Evolutionary conservation across 2,797 vertebrate species (phyloP), one percentile per base, ranked within the genome.

Genomic region (Neomorphus geoffroyi): DNA sequence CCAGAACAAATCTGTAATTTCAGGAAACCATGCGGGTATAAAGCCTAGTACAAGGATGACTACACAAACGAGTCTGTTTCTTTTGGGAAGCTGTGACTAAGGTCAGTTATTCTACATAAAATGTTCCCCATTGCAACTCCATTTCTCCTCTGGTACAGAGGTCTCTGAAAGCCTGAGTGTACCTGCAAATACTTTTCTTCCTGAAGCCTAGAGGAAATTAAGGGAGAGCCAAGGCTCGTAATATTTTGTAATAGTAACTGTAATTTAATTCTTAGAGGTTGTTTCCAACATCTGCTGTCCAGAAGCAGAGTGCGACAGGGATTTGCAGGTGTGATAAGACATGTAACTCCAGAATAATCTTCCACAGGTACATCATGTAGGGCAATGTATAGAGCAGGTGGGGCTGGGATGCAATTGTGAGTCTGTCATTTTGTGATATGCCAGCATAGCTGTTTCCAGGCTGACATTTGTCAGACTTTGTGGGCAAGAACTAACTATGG

Each of bases 11-110:
- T 46, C 12, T 61, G 28, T 48, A 27, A 19, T 37, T 84, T 56
- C 15, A 60, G 58, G 37, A 61, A 53, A 57, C 21, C n/a, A 18
- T 1, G 1, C 19, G 45, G 18, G 18, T 61, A 14, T 66, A 27
- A 74, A 86, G 30, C 6, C 19, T 53, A 32, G 24, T 48, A 4
- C n/a, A 33, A 80, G 41, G 46, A 56, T 0, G 2, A 27, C 35
- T 48, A 14, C 4, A 3, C 14, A 43, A 51, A 30, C 0, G 2
- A 33, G 17, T n/a, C 46, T 27, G 30, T 28, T 30, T 45, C 50
- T 45, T 13, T 14, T n/a, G 60, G 22, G 48, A 28, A 71, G 37
- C 18, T 1, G 4, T 6, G 43, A 56, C n/a, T 0, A 1, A 35
- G 10, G 24, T 66, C 43, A 18, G 51, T 19, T n/a, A 18, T 32